Evolutionary conservation across 2,797 vertebrate genomes (phyloP).

Genomic region (Channallabes apus): DNA sequence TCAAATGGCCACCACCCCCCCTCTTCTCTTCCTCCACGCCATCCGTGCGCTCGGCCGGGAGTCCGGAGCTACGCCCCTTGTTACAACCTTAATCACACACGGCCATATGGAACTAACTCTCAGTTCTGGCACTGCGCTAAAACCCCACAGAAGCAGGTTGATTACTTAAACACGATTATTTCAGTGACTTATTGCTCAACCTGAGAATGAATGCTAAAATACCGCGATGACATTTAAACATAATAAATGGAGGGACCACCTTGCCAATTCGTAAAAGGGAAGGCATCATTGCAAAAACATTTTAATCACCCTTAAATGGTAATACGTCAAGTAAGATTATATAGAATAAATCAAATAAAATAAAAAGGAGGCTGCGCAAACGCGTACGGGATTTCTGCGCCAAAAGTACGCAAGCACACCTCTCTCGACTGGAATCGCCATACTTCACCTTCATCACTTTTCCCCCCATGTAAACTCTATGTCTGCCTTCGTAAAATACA

Average conservation of each 20-base stretch:
- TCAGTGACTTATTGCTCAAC: background rate
- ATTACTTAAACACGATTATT: background rate
- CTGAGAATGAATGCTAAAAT: background rate
- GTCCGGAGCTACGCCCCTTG: constrained; percentile 76
- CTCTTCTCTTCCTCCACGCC: constrained; percentile 46
- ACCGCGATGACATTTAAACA: background rate
- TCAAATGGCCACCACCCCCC: constrained; percentile 73
- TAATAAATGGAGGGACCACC: background rate
- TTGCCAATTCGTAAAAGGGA: constrained; percentile 1
- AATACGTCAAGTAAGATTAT: background rate
- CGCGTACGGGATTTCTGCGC: constrained; percentile 38
- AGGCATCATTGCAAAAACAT: constrained; percentile 48
- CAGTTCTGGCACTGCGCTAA: constrained; percentile 47
- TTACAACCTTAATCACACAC: constrained; percentile 79
- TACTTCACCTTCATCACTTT: constrained; percentile 58
- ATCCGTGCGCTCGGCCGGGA: constrained; percentile 67
- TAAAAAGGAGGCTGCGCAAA: constrained; percentile 6
- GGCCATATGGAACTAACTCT: constrained; percentile 75
- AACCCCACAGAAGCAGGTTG: constrained; percentile 22
- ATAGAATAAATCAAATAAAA: background rate
- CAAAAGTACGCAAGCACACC: constrained; percentile 60
- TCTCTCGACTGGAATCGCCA: constrained; percentile 60
- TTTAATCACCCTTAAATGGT: background rate
- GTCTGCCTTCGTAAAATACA: constrained; percentile 13
- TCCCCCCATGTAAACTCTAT: constrained; percentile 46